Base-by-base conservation (phyloP, 2,797 vertebrate species). In the Trematomus bernacchii region DNA sequence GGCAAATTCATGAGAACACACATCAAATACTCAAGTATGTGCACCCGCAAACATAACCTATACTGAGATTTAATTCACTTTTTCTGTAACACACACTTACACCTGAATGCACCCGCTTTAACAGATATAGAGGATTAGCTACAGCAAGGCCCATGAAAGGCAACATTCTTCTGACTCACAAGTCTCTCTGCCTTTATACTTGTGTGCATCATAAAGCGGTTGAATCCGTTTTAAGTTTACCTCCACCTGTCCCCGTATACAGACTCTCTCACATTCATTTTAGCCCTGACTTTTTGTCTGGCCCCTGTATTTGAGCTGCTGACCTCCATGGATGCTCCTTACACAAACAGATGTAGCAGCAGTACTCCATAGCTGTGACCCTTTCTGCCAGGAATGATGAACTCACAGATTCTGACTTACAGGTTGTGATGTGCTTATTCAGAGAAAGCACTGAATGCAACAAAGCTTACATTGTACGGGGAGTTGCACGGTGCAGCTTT, bases 121-220 rank as follows among this genome's bases (percentile, higher is more conserved):
- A 66, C 66, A 77, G 46, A 65, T 66, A 55, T 10, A 66, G 19
- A 42, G 57, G 62, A 73, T 73, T 77, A 76, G 30, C 30, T 58
- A 40, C 58, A 71, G 16, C 66, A 48, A 51, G 37, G 44, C 57
- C 43, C 44, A 70, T 73, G 74, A 86, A 85, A 85, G 71, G 69
- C 65, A 76, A 60, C 58, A 79, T 81, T 91, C 81, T 72, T 86
- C 58, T 51, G 71, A 80, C 55, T 82, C 67, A 77, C 18, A 66
- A 44, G 72, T 77, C 76, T 76, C 66, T 47, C 16, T 61, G 33
- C 33, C 42, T 87, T 82, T 67, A 58, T 23, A 74, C 51, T 40
- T 44, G 9, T 18, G 60, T 66, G 64, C 53, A 68, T 84, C 70
- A 83, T 3, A 6, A 52, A 73, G 60, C 52, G 58, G 10, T 10